Evolutionary conservation across 2,888 invertebrate genomes (phyloP).

Genomic region (Germaria angustata): DNA sequence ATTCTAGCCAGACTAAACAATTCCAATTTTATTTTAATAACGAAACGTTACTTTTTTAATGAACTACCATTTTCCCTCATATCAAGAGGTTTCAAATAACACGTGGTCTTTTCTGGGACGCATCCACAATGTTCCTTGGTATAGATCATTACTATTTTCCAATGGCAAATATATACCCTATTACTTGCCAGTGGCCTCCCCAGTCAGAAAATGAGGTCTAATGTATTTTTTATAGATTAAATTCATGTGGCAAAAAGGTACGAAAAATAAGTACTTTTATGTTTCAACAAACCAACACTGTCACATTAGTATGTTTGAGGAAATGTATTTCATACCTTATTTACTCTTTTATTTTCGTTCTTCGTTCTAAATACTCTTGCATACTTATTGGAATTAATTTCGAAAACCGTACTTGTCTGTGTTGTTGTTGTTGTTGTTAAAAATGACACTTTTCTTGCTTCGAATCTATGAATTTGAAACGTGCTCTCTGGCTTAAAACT

Average conservation of each 20-base stretch:
- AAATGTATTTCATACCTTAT: slow-evolving; percentile 19
- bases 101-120: too few species aligned
- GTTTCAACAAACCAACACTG: background rate
- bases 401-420: slow-evolving; percentile 42
- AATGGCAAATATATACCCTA: too few species aligned
- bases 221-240: too few species aligned
- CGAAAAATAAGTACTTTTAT: background rate
- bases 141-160: too few species aligned
- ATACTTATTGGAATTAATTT: slow-evolving; percentile 42
- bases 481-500: slow-evolving; percentile 55
- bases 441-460: slow-evolving; percentile 30
- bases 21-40: too few species aligned
- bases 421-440: background rate
- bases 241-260: background rate
- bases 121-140: too few species aligned
- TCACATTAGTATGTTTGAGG: background rate
- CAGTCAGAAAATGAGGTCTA: too few species aligned
- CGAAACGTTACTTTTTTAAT: too few species aligned
- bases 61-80: too few species aligned
- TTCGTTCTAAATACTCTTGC: slow-evolving; percentile 30
- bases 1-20: too few species aligned
- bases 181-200: too few species aligned
- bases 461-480: slow-evolving; percentile 36
- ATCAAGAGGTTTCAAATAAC: too few species aligned
- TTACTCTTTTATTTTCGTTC: slow-evolving; percentile 24